Evolutionary conservation across 2,888 invertebrate species (phyloP).

Genomic region (Anthophora plumipes): DNA sequence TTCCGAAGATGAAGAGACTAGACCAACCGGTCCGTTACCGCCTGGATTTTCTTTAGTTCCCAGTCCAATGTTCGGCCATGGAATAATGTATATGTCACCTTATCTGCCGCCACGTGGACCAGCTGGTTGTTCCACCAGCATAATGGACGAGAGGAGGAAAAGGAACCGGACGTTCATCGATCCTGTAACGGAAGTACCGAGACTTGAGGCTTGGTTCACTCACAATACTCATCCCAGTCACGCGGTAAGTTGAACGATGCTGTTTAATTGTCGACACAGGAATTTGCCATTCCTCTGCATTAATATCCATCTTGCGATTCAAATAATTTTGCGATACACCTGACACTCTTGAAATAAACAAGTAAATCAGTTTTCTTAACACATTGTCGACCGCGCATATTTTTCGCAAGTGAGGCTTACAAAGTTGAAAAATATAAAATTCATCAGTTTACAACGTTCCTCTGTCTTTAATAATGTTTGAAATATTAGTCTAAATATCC

Average conservation of each 20-base stretch:
- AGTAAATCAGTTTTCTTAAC: too few relatives aligned
- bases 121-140: constrained; percentile 85
- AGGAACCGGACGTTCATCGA: constrained; percentile 99
- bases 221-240: constrained; percentile 99
- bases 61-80: constrained; percentile 95
- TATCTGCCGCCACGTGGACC: constrained; percentile 88
- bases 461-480: too few relatives aligned
- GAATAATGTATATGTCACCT: constrained; percentile 96
- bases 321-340: not conserved
- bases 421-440: too few relatives aligned
- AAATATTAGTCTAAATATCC: too few relatives aligned
- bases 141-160: constrained; percentile 94
- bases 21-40: constrained; percentile 86
- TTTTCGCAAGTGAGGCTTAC: too few relatives aligned
- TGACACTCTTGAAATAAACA: not conserved
- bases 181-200: constrained; percentile 98
- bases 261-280: constrained; percentile 37
- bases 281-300: constrained; percentile 56
- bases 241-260: constrained; percentile 83
- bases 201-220: constrained; percentile 97
- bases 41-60: constrained; percentile 92
- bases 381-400: too few relatives aligned
- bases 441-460: too few relatives aligned
- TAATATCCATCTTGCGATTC: constrained; percentile 7
- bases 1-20: constrained; percentile 87